These are phyloP conservation scores for Perca fluviatilis DNA, from an alignment of 2,113 vertebrate genomes.

Conservation along the genomic window DNA sequence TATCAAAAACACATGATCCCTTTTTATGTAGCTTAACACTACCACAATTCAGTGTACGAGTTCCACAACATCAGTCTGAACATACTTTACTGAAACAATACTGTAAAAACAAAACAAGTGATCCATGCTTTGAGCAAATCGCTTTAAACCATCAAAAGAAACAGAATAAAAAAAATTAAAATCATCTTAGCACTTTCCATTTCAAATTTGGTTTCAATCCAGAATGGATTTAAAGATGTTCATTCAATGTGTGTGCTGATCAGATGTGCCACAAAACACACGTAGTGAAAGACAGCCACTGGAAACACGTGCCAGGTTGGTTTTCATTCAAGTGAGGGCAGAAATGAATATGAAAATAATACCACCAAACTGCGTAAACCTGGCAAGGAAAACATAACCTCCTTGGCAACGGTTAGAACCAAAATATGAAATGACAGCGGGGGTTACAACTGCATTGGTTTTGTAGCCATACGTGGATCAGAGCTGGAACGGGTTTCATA, in stretches of 20 bases:
- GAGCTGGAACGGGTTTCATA: neutral
- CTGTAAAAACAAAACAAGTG: slow-evolving; percentile 7
- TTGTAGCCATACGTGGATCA: neutral
- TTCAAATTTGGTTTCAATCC: neutral
- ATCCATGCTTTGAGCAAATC: slow-evolving; percentile 28
- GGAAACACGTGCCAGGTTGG: neutral
- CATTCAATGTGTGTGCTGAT: neutral
- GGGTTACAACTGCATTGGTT: neutral
- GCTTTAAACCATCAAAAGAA: slow-evolving; percentile 10
- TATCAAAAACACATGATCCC: slow-evolving; percentile 51
- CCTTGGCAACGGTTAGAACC: neutral
- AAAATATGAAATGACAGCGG: neutral
- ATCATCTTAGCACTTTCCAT: neutral
- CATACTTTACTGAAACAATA: slow-evolving; percentile 21
- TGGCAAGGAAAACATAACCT: neutral
- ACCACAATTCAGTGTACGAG: neutral
- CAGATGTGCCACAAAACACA: slow-evolving; percentile 8
- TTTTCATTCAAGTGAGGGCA: slow-evolving; percentile 15
- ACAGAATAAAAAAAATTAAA: neutral
- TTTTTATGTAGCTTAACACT: slow-evolving; percentile 18
- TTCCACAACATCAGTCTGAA: neutral
- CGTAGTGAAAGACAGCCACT: neutral
- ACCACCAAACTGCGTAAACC: neutral
- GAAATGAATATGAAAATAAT: neutral
- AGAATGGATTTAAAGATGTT: neutral